A percentile compares a stretch with the other conserved stretches of the same genome.
phyloP scores from a whole-genome alignment of 2,113 vertebrate species.

The Rattus rattus region DNA sequence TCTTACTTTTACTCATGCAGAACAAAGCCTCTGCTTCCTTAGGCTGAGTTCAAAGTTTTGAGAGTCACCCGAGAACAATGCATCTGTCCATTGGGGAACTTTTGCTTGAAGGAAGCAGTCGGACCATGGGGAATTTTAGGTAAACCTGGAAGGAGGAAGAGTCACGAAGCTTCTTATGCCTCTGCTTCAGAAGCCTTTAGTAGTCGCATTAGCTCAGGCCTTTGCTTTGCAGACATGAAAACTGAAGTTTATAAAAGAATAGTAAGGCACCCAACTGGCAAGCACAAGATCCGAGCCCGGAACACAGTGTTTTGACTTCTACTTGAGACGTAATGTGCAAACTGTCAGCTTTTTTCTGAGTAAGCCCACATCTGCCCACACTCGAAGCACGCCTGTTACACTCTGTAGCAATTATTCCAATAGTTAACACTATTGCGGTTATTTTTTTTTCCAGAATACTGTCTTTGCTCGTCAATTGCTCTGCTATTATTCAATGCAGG shows the following conservation, averaged over 20 bases:
- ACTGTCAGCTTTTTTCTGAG: neutral
- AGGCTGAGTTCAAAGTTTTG: neutral
- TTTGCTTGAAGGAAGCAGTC: neutral
- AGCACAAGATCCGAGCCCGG: neutral
- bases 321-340: neutral
- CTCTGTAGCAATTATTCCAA: neutral
- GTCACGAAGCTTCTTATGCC: neutral
- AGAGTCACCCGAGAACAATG: neutral
- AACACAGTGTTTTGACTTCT: neutral
- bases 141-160: neutral
- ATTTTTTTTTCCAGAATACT: conserved; percentile 41
- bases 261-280: neutral
- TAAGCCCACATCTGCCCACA: neutral
- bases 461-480: conserved; percentile 17
- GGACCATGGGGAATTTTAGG: conserved; percentile 3
- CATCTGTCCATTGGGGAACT: neutral
- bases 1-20: neutral
- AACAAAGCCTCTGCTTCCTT: neutral
- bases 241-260: neutral
- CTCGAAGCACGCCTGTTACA: neutral
- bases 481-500: conserved; percentile 20
- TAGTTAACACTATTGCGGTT: conserved; percentile 30
- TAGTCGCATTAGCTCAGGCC: neutral
- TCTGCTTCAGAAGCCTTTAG: neutral
- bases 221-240: conserved; percentile 15